These are phyloP conservation scores for Hoplodrina blanda DNA, from an alignment of 2,888 invertebrate species.

Conservation along the genomic window DNA sequence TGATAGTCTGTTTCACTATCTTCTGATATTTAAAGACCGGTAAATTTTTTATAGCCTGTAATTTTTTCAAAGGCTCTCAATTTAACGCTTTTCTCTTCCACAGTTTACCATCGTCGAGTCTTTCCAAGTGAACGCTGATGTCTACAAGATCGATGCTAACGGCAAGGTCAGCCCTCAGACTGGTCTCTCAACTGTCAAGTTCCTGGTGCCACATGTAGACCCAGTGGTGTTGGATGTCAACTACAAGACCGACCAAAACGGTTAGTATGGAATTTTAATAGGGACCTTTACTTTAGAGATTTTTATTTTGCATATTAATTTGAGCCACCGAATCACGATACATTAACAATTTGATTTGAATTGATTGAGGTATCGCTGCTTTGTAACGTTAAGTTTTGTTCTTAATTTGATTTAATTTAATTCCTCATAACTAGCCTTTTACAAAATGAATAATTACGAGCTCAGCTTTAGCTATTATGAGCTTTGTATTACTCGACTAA, in stretches of 20 bases:
- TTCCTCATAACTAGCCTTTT: too few relatives aligned
- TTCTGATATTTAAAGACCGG: too few relatives aligned
- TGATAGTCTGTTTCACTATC: not conserved
- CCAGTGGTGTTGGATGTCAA: constrained; percentile 83
- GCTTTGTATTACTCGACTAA: not conserved
- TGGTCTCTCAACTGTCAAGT: constrained; percentile 81
- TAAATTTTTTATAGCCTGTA: too few relatives aligned
- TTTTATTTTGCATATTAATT: too few relatives aligned
- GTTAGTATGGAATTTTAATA: constrained; percentile 61
- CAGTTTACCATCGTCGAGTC: constrained; percentile 80
- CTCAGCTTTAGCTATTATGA: too few relatives aligned
- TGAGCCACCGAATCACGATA: too few relatives aligned
- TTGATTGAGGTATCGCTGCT: too few relatives aligned
- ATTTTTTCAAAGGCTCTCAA: not conserved
- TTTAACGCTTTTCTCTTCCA: constrained; percentile 15
- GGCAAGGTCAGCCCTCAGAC: constrained; percentile 77
- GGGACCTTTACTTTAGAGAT: too few relatives aligned
- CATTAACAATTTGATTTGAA: too few relatives aligned
- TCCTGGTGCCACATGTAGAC: constrained; percentile 86
- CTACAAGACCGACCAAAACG: constrained; percentile 82
- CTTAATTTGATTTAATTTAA: too few relatives aligned
- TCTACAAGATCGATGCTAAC: constrained; percentile 84
- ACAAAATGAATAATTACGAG: too few relatives aligned
- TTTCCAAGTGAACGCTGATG: constrained; percentile 89
- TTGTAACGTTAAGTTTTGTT: too few relatives aligned